Evolutionary conservation across 35 echinoderm and acorn worm species (phyloP), one percentile per base, ranked within the genome.

Genomic region (Lytechinus pictus): DNA sequence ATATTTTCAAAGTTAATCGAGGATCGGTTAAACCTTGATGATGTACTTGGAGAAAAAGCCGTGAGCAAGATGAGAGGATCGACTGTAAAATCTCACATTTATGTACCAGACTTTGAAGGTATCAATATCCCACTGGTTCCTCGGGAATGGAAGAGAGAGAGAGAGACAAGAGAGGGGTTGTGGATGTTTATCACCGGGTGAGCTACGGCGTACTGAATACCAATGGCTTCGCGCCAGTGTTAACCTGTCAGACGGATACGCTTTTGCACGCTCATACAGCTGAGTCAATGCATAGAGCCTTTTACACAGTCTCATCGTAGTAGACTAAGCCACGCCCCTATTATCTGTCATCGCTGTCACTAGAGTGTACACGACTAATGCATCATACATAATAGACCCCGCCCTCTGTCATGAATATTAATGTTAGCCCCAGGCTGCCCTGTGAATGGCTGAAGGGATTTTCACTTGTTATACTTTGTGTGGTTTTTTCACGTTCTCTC

Each of bases 341-440:
- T 54, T 19, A 54, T 54, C 52, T 90, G 88, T 89, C 87, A 89
- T 89, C 52, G 52, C 87, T 52, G 87, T 54, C 88, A 54, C 88
- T 52, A 9, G 28, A 21, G 88, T 90, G 88, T n/a, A 90, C 29
- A 44, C 88, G 52, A 27, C 5, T 29, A 3, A 90, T 90, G 11
- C 52, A 28, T 90, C 52, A 90, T 90, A 33, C 88, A 90, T 54
- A 90, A 90, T 90, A 52, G 88, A 54, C 88, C 27, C 88, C 88
- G 88, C 88, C 88, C 52, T 53, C 33, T 44, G 33, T 90, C 88
- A 90, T 90, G 88, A 90, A 90, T 90, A 90, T 90, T 90, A 12
- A 90, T 52, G 4, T 79, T 52, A 90, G 88, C 88, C 88, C 28
- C 27, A 52, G 88, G 88, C 88, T 79, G 88, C 16, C 52, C 88